These are phyloP conservation scores for Terebella lapidaria DNA, from an alignment of 2,888 invertebrate species.

Conservation along the genomic window DNA sequence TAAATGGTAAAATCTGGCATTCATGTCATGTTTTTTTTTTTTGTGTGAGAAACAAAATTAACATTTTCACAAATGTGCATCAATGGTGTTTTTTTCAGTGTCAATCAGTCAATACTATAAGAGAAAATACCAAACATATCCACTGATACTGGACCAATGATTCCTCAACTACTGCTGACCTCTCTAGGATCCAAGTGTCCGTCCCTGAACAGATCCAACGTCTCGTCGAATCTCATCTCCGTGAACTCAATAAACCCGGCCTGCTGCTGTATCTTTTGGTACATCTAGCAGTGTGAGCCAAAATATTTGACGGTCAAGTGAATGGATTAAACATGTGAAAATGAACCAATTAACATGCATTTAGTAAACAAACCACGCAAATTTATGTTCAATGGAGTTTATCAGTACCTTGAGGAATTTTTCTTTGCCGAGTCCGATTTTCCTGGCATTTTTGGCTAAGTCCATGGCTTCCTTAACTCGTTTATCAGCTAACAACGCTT, in stretches of 20 bases:
- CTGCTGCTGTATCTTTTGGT: constrained; percentile 52
- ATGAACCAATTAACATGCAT: no score
- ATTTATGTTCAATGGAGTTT: constrained; percentile 52
- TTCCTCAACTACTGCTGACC: no score
- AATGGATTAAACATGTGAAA: no score
- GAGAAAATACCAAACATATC: no score
- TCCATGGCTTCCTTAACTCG: constrained; percentile 57
- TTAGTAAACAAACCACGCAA: constrained; percentile 57
- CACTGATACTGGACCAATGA: no score
- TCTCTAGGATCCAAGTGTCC: constrained; percentile 55
- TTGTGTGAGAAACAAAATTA: no score
- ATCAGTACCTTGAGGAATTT: constrained; percentile 47
- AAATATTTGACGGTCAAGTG: no score
- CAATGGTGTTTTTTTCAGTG: no score
- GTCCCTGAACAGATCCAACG: constrained; percentile 51
- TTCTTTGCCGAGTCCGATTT: constrained; percentile 48
- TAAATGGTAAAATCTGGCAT: no score
- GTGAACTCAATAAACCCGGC: constrained; percentile 57
- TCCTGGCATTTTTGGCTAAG: constrained; percentile 53
- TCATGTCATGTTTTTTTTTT: no score
- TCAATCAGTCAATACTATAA: no score
- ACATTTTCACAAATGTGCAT: no score
- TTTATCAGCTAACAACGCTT: constrained; percentile 52
- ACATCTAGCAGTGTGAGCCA: constrained; percentile 50
- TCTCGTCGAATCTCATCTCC: constrained; percentile 54